Percentiles rank a stretch among this genome's conserved stretches.
Evolutionary conservation across 2,797 vertebrate genomes (phyloP).

Genomic region (Dipus sagitta): DNA sequence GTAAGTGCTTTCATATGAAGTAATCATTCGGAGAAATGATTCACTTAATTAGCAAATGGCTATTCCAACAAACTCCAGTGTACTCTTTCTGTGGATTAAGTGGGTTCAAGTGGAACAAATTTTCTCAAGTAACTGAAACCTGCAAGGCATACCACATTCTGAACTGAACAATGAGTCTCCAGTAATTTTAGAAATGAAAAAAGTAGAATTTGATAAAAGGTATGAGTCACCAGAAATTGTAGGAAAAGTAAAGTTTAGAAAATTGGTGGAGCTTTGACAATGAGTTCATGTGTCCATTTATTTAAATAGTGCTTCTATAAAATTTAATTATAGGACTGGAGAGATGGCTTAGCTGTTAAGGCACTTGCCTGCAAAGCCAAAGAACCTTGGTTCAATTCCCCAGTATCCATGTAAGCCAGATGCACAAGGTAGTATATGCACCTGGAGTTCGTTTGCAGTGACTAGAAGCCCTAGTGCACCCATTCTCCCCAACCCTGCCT

Average conservation of each 20-base stretch:
- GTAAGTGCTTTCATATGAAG: conserved; percentile 13
- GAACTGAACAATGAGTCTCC: neutral
- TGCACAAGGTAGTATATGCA: no score
- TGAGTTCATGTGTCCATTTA: neutral
- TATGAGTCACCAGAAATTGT: neutral
- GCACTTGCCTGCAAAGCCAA: no score
- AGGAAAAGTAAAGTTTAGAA: neutral
- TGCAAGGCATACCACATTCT: neutral
- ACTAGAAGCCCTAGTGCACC: no score
- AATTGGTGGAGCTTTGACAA: neutral
- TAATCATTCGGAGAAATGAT: neutral
- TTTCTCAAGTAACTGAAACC: neutral
- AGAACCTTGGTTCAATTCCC: no score
- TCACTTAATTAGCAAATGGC: conserved; percentile 25
- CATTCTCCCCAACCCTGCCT: no score
- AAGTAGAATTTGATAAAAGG: neutral
- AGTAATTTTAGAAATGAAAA: neutral
- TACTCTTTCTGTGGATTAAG: conserved; percentile 17
- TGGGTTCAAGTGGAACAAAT: neutral
- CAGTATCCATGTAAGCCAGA: no score
- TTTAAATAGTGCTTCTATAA: neutral
- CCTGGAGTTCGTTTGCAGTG: no score
- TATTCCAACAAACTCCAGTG: neutral
- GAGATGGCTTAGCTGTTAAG: no score
- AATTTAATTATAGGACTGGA: neutral